Conservation (phyloP, 2,113 vertebrate genomes). For the Paracanthobrama guichenoti region DNA sequence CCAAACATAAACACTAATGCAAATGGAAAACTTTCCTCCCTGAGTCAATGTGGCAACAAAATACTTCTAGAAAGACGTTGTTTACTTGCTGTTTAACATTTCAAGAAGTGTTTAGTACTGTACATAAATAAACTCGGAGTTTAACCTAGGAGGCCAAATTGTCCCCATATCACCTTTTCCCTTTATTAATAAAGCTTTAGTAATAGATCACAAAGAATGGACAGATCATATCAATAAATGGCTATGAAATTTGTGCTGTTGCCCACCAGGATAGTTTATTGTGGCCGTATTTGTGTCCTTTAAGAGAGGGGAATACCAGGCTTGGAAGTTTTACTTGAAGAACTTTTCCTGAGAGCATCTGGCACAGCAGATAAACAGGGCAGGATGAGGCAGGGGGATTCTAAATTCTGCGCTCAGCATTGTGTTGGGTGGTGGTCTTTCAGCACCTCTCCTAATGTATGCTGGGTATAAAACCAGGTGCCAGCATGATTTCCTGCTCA, state of each 20-base stretch:
- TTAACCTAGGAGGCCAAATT: neutral
- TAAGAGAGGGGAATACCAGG: neutral
- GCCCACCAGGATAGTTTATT: neutral
- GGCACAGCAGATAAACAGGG: constrained; percentile 48
- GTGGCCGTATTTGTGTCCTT: constrained; percentile 6
- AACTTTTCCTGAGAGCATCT: constrained; percentile 40
- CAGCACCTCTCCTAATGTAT: constrained; percentile 55
- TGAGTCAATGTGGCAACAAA: constrained; percentile 28
- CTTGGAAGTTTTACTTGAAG: constrained; percentile 20
- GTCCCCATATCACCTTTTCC: constrained; percentile 17
- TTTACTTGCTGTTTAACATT: constrained; percentile 25
- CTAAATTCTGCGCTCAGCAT: constrained; percentile 33
- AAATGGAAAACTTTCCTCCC: constrained; percentile 23
- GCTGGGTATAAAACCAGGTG: constrained; percentile 43
- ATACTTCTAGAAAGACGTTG: neutral
- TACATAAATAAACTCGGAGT: constrained; percentile 37
- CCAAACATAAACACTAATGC: constrained; percentile 11
- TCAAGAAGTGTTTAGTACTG: constrained; percentile 37
- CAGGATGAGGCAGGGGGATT: neutral
- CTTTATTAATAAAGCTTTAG: neutral
- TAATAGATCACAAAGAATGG: neutral
- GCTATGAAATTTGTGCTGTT: neutral
- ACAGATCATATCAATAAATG: neutral
- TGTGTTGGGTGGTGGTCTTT: constrained; percentile 42
- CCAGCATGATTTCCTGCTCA: constrained; percentile 53